phyloP scores from a whole-genome alignment of 2,113 vertebrate species.

The Myrmecophaga tridactyla region DNA sequence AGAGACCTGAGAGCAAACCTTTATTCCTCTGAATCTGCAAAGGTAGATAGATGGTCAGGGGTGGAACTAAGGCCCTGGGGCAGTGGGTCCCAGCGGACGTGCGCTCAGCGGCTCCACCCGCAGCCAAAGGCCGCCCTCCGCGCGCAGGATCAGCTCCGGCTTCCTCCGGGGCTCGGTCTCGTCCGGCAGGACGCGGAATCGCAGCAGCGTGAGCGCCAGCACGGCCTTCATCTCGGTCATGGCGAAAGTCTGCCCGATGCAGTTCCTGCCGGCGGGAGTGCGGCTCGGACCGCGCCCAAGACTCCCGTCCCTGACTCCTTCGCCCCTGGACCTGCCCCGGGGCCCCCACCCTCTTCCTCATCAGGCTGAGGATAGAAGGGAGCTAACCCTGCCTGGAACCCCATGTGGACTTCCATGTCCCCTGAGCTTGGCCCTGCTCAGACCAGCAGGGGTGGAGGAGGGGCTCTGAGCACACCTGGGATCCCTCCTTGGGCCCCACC shows the following conservation, averaged over 20 bases:
- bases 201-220: constrained; percentile 84
- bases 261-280: constrained; percentile 84
- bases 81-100: fast-evolving
- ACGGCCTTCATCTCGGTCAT: constrained; percentile 89
- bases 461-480: fast-evolving
- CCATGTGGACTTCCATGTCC: not conserved
- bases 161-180: constrained; percentile 74
- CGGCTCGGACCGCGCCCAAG: not conserved
- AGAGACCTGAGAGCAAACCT: too few species aligned
- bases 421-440: constrained; percentile 71
- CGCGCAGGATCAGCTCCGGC: constrained; percentile 84
- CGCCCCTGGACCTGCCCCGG: not conserved
- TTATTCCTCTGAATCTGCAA: not conserved
- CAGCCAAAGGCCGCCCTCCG: constrained; percentile 87
- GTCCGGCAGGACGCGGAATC: constrained; percentile 83
- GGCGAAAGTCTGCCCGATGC: constrained; percentile 92
- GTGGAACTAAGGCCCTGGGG: fast-evolving
- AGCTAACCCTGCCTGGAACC: not conserved
- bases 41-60: not conserved
- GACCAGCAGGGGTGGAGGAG: constrained; percentile 68
- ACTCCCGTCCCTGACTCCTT: too few species aligned
- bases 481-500: not conserved
- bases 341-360: too few species aligned
- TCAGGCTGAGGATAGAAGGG: not conserved
- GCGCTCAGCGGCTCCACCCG: constrained; percentile 78